phyloP scores from a whole-genome alignment of 2,888 invertebrate species.

The Lutraria lutraria region DNA sequence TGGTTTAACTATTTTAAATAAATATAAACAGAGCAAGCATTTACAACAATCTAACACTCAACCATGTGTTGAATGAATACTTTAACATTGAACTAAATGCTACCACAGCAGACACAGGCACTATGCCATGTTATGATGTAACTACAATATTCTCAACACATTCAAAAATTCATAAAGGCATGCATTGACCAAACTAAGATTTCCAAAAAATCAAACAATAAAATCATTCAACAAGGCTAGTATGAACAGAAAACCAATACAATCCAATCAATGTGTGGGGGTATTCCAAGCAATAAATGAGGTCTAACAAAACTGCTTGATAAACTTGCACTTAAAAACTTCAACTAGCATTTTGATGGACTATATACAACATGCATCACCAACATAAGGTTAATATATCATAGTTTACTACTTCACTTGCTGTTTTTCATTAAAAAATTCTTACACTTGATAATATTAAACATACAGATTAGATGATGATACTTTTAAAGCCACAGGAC shows the following conservation, averaged over 20 bases:
- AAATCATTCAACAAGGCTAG: background rate
- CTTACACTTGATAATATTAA: too few relatives aligned
- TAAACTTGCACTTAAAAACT: background rate
- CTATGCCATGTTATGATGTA: background rate
- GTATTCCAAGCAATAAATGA: background rate
- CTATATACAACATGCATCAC: background rate
- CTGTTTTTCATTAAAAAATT: background rate
- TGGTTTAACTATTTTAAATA: too few relatives aligned
- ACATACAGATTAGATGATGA: too few relatives aligned
- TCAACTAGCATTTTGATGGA: slow-evolving; percentile 13
- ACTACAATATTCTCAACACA: background rate
- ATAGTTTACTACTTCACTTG: background rate
- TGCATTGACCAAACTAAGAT: background rate
- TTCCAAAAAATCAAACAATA: background rate
- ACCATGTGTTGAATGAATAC: too few relatives aligned
- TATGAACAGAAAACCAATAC: background rate
- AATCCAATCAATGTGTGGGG: background rate
- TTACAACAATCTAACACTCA: too few relatives aligned
- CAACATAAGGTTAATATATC: background rate
- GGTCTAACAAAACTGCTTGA: background rate
- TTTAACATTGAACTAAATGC: background rate
- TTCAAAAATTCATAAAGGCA: background rate
- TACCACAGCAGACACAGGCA: background rate
- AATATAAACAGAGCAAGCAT: too few relatives aligned
- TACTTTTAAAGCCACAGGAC: too few relatives aligned